Conservation (phyloP, 2,797 vertebrate species). For the Lagocephalus sceleratus region DNA sequence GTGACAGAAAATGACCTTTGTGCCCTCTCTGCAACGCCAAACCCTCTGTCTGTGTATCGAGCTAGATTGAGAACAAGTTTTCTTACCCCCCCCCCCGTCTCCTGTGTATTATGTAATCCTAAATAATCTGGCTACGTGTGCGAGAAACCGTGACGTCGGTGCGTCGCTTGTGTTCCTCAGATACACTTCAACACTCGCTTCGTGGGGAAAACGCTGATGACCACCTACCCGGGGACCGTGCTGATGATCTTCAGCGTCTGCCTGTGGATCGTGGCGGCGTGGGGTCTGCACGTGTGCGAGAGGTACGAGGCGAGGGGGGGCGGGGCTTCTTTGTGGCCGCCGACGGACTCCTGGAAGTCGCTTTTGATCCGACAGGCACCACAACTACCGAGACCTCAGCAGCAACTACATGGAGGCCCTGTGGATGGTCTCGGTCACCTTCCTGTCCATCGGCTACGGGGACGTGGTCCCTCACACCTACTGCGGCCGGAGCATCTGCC, state of each 20-base stretch:
- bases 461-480: constrained; percentile 97
- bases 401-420: constrained; percentile 96
- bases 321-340: neutral
- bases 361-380: constrained; percentile 77
- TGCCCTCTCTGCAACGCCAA: constrained; percentile 47
- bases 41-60: constrained; percentile 49
- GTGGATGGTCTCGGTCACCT: constrained; percentile 98
- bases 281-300: constrained; percentile 91
- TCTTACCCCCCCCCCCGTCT: constrained; percentile 60
- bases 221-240: constrained; percentile 90
- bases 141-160: constrained; percentile 28
- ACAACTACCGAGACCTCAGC: constrained; percentile 91
- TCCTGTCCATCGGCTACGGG: constrained; percentile 92
- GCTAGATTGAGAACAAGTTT: constrained; percentile 63
- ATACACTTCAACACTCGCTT: constrained; percentile 91
- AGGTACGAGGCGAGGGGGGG: constrained; percentile 72
- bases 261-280: constrained; percentile 90
- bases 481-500: constrained; percentile 92
- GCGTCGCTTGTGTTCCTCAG: constrained; percentile 44
- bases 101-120: constrained; percentile 53
- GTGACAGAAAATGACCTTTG: constrained; percentile 59
- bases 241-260: constrained; percentile 93
- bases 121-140: constrained; percentile 41
- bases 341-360: neutral
- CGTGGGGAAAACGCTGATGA: constrained; percentile 93